Base-by-base conservation (phyloP, 2,113 vertebrate species). In the Carlito syrichta region DNA sequence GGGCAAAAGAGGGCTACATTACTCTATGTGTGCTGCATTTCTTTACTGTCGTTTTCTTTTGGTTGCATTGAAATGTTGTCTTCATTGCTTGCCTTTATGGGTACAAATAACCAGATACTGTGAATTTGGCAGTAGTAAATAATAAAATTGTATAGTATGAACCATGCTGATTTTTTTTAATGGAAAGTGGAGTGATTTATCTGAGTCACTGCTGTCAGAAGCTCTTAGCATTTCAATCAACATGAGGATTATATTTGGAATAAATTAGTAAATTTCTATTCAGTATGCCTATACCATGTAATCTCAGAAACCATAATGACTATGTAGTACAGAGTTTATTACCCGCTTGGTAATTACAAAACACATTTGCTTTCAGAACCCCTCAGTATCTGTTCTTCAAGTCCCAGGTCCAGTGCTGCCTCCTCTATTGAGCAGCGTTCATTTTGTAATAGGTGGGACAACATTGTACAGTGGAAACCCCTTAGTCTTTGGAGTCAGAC, bases 171-270 rank as follows among this genome's bases (percentile, higher is more conserved):
- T 73, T 91, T 76, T 84, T 74, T 89, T 27, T 74, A 83, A 45
- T 43, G 76, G 43, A 4, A 81, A 87, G 50, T 20, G 66, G 54
- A n/a, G 30, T 82, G 43, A 89, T 95, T 97, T 95, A 50, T 94
- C 6, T 82, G 93, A 95, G 27, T 86, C 50, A 85, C 32, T n/a
- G 63, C 48, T 94, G 8, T 91, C 78, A 91, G 43, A 88, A 94
- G 19, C 74, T 93, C 73, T 94, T 97, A 97, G 86, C 97, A 96
- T 98, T 97, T 96, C 94, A 97, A 90, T 97, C 96, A 97, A 97
- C 90, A 50, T 97, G 87, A 94, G 97, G 96, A 98, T 98, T 97
- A 96, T 78, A 84, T 97, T 97, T 97, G 94, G 88, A 97, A 97
- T 97, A 97, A 98, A 97, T 96, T 96, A 85, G 69, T 95, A 97